phyloP scores from a whole-genome alignment of 2,797 vertebrate genomes.

The Austrolebias charrua region DNA sequence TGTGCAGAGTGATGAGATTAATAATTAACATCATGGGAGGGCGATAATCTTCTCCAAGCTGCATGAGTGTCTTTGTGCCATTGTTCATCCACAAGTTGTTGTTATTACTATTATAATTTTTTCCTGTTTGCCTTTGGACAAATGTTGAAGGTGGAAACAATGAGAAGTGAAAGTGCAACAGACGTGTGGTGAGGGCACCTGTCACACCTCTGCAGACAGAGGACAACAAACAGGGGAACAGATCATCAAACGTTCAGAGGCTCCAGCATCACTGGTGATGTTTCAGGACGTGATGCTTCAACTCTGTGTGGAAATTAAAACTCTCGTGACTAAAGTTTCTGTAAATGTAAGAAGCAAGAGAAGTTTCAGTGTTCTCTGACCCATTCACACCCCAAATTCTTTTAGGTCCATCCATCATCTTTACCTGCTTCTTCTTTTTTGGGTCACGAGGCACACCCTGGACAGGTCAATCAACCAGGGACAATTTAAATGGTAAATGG shows the following conservation, averaged over 20 bases:
- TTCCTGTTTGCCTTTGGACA: conserved; percentile 49
- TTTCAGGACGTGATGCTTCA: not conserved
- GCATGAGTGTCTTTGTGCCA: conserved; percentile 61
- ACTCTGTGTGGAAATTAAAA: too few relatives aligned
- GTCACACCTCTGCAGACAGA: conserved; percentile 39
- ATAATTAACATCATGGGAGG: conserved; percentile 63
- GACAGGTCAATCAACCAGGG: too few relatives aligned
- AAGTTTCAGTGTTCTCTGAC: too few relatives aligned
- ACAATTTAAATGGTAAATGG: too few relatives aligned
- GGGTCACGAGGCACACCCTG: too few relatives aligned
- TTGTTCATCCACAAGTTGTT: conserved; percentile 37
- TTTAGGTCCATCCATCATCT: too few relatives aligned
- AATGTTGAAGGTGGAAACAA: conserved; percentile 37
- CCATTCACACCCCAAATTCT: too few relatives aligned
- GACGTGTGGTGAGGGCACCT: conserved; percentile 50
- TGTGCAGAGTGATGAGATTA: conserved; percentile 56
- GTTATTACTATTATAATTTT: conserved; percentile 31
- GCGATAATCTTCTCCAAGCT: conserved; percentile 59
- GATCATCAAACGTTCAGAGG: not conserved
- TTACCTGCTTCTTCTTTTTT: too few relatives aligned
- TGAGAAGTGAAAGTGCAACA: conserved; percentile 39
- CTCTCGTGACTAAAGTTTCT: too few relatives aligned
- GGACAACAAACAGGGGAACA: conserved; percentile 4
- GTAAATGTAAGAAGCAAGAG: too few relatives aligned
- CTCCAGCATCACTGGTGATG: not conserved